Base-by-base conservation (phyloP, 92 coral and sea anemone species). In the Blastomussa wellsi region DNA sequence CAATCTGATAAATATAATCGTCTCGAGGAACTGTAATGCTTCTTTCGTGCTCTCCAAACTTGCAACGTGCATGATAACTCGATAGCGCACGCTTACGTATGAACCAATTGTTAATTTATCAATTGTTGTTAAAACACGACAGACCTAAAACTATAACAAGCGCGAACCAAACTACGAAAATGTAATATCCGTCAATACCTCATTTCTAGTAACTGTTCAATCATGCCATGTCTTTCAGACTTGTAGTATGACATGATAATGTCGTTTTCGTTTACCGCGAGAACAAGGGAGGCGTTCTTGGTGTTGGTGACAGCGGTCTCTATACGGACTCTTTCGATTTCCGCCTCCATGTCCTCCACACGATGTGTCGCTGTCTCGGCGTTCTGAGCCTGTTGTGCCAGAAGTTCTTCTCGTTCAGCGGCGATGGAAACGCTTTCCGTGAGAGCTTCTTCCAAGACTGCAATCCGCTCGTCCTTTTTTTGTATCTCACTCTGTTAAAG, bases 261-360 rank as follows among this genome's bases (percentile, higher is more conserved):
- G 66, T 96, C 99, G 65, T 95, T 90, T 74, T 96, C 99, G 67
- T 95, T 94, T 12, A 96, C 89, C 17, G 99, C 97, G 69, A 96
- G 86, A 70, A 96, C 90, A 57, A 96, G 65, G 39, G 99, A 96
- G 3, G 99, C 99, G 59, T 96, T 96, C 92, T 96, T 96, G 17
- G 99, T 96, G 86, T 96, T 96, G 0, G 99, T 96, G 80, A 96
- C 94, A 38, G 99, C 89, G 84, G 94, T 96, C 79, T 96, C 99
- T 52, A 94, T 91, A 29, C 93, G 95, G 16, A 88, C 82, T 86
- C 98, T 90, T 79, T 95, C 99, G 44, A 94, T 83, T 77, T 96
- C 99, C 38, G 83, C 88, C 91, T 96, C 99, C 90, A 96, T 81
- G 37, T 96, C 99, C 42, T 96, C 97, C 47, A 88, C 91, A 62